A percentile compares a stretch with the other conserved stretches of the same genome.
phyloP scores from a whole-genome alignment of 2,797 vertebrate genomes.

The Chloroceryle amazona region DNA sequence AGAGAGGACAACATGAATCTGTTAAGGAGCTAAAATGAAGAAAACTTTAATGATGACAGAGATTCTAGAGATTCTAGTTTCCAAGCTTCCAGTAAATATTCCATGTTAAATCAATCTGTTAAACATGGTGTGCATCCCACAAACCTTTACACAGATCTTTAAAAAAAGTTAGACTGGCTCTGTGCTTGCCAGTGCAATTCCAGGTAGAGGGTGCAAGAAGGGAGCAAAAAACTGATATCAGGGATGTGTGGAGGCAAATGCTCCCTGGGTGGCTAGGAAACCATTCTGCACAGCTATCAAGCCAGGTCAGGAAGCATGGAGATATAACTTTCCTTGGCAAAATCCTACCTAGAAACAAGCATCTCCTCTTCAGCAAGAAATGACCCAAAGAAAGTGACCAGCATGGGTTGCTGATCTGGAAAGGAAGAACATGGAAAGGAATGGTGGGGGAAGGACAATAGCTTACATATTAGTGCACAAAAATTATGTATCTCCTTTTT shows the following conservation, averaged over 20 bases:
- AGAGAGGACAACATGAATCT: fast-evolving
- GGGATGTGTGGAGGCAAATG: background rate
- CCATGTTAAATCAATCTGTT: conserved; percentile 32
- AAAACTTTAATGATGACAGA: background rate
- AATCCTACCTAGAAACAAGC: background rate
- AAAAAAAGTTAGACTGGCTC: background rate
- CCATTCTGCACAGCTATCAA: background rate
- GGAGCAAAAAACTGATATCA: background rate
- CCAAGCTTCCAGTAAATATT: background rate
- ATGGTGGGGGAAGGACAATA: background rate
- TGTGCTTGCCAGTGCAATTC: background rate
- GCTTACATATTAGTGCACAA: background rate
- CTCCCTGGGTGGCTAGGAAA: background rate
- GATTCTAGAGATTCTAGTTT: background rate
- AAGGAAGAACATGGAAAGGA: background rate
- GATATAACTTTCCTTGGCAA: background rate
- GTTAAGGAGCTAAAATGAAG: background rate
- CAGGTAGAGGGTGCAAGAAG: background rate
- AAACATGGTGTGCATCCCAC: background rate
- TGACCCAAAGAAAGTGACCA: background rate
- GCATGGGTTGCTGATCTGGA: background rate
- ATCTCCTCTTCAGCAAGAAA: background rate
- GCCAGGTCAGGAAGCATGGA: background rate
- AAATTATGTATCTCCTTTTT: background rate
- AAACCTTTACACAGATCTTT: background rate